Conservation (phyloP, 92 coral and sea anemone genomes). For the Phenganax stokvisi region DNA sequence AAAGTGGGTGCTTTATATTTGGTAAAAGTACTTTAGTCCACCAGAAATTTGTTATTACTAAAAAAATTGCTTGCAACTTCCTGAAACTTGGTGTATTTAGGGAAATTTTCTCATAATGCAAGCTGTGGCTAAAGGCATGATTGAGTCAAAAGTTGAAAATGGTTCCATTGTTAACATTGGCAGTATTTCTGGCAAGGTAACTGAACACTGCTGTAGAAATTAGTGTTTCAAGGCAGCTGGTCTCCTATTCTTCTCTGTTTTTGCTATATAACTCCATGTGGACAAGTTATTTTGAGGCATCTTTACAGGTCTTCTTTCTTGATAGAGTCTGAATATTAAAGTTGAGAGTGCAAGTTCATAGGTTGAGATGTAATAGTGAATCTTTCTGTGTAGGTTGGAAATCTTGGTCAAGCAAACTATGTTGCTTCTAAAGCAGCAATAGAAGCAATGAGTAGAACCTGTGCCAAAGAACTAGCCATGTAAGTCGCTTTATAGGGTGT, state of each 20-base stretch:
- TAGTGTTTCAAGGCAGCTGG: neutral
- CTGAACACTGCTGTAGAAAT: neutral
- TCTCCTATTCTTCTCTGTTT: neutral
- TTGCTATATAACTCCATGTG: too few relatives aligned
- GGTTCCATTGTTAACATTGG: conserved; percentile 85
- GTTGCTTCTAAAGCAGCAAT: conserved; percentile 96
- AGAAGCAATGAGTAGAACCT: conserved; percentile 76
- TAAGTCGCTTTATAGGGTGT: conserved; percentile 6
- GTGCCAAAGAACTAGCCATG: conserved; percentile 90
- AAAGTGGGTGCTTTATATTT: neutral
- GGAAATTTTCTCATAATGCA: conserved; percentile 89
- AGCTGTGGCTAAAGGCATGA: conserved; percentile 75
- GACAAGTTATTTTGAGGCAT: too few relatives aligned
- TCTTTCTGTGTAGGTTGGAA: conserved; percentile 60
- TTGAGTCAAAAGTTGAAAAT: conserved; percentile 61
- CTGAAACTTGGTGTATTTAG: conserved; percentile 34
- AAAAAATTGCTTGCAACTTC: too few relatives aligned
- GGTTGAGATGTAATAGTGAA: neutral
- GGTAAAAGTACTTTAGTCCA: too few relatives aligned
- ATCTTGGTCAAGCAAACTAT: conserved; percentile 93
- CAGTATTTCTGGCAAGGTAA: conserved; percentile 86
- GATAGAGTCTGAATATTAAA: too few relatives aligned
- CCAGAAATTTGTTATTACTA: too few relatives aligned
- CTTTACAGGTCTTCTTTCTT: too few relatives aligned
- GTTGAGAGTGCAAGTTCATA: neutral